Conservation (phyloP, 2,888 invertebrate species). For the Dorcus hopei region DNA sequence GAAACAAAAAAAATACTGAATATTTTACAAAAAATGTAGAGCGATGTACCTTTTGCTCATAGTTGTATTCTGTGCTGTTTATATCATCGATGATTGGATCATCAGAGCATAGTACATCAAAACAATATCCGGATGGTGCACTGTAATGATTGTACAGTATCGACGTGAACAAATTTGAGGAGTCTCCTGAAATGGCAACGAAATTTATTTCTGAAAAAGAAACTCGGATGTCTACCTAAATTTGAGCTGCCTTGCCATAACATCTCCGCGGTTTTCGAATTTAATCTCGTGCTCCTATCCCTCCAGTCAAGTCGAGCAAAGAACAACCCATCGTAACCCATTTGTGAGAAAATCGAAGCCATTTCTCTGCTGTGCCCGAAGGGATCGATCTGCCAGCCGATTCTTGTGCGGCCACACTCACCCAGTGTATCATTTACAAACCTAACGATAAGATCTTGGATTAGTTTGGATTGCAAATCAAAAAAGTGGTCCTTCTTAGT, state of each 20-base stretch:
- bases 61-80: slow-evolving; percentile 56
- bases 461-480: not conserved
- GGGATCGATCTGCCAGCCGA: slow-evolving; percentile 86
- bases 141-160: slow-evolving; percentile 55
- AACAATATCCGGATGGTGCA: slow-evolving; percentile 61
- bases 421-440: slow-evolving; percentile 67
- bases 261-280: slow-evolving; percentile 63
- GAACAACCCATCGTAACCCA: slow-evolving; percentile 72
- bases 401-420: slow-evolving; percentile 68
- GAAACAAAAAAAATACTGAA: not conserved
- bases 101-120: slow-evolving; percentile 57
- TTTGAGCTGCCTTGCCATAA: slow-evolving; percentile 65
- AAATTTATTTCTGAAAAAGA: not conserved
- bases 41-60: slow-evolving; percentile 35
- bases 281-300: slow-evolving; percentile 58
- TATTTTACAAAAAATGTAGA: not conserved
- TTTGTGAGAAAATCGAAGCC: slow-evolving; percentile 61
- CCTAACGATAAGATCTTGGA: slow-evolving; percentile 39
- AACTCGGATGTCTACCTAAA: slow-evolving; percentile 48
- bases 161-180: slow-evolving; percentile 58
- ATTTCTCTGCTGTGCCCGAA: slow-evolving; percentile 77
- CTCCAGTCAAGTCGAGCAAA: slow-evolving; percentile 68
- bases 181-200: slow-evolving; percentile 32
- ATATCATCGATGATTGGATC: slow-evolving; percentile 57
- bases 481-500: not conserved